phyloP scores from a whole-genome alignment of 2,797 vertebrate genomes.

The Emys orbicularis region DNA sequence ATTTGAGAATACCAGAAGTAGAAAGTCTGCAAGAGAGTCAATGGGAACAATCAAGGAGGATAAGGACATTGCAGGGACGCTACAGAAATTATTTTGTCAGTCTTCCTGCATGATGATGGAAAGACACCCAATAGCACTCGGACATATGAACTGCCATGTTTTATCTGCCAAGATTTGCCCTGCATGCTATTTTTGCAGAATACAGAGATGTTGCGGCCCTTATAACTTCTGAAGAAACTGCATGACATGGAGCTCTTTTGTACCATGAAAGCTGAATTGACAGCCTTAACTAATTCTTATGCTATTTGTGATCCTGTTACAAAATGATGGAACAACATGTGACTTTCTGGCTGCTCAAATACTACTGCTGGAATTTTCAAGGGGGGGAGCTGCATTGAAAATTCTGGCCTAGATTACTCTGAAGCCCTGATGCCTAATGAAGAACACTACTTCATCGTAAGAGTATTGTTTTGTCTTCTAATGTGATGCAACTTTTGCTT shows the following conservation, averaged over 20 bases:
- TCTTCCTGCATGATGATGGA: background rate
- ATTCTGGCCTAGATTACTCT: background rate
- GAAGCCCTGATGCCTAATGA: slow-evolving; percentile 25
- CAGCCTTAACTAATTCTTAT: slow-evolving; percentile 2
- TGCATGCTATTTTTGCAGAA: slow-evolving; percentile 15
- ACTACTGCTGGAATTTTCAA: slow-evolving; percentile 12
- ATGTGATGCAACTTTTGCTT: slow-evolving; percentile 38
- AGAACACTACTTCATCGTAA: slow-evolving; percentile 22
- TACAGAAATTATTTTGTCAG: slow-evolving; percentile 23
- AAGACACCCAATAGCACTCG: background rate
- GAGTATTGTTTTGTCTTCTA: slow-evolving; percentile 39
- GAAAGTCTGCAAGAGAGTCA: background rate
- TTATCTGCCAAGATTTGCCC: background rate
- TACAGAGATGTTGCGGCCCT: background rate
- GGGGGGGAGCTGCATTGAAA: background rate
- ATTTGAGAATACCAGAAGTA: background rate
- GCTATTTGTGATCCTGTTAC: background rate
- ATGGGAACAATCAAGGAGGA: slow-evolving; percentile 9
- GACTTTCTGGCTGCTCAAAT: background rate
- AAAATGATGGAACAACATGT: background rate
- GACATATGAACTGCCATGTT: background rate
- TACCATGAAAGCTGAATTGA: background rate
- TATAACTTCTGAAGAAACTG: slow-evolving; percentile 7
- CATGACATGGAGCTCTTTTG: background rate
- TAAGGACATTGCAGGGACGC: background rate